Base-by-base conservation (phyloP, 2,888 invertebrate genomes). In the Bellardia pandia region DNA sequence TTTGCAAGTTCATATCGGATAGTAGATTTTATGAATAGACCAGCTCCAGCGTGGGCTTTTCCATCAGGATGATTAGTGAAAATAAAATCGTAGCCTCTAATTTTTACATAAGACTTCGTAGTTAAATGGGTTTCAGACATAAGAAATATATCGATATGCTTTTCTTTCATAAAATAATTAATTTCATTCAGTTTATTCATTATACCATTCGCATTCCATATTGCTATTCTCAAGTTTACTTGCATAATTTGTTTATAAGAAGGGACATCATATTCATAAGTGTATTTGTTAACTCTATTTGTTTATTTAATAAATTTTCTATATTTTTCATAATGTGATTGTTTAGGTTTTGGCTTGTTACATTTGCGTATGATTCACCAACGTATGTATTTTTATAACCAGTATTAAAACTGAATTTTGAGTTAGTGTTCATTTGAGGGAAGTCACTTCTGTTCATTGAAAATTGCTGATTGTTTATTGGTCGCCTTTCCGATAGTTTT, bases 51-150 rank as follows among this genome's bases (percentile, higher is more conserved):
- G 9, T 56, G 23, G 9, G 56, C 23, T 23, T 56, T 56, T 2
- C 56, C 56, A 16, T 45, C 45, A 45, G 45, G 45, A 45, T 45
- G 45, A 45, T 45, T 45, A 45, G 45, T 45, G 11, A 11, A 45
- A 3, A 45, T 45, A 45, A 45, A 45, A 45, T 45, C 45, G 45
- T 51, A 51, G 1, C 51, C 51, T n/a, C 11, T n/a, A n/a, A 66
- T 79, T 84, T 33, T 79, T 79, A 58, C 71, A 71, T 78, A 69
- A 3, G 86, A 66, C 71, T 86, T 58, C 51, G 86, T 74, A 11
- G 74, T 45, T 2, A 45, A 11, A 11, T 45, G 45, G 9, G 45
- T 45, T 45, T 45, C 45, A 45, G 45, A 45, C 0, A 45, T 45
- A 11, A 45, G 45, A 45, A 45, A 45, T 45, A 45, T 45, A 45